Evolutionary conservation across 2,797 vertebrate genomes (phyloP), one percentile per base, ranked within the genome.

Genomic region (Cryptoblepharus egeriae): DNA sequence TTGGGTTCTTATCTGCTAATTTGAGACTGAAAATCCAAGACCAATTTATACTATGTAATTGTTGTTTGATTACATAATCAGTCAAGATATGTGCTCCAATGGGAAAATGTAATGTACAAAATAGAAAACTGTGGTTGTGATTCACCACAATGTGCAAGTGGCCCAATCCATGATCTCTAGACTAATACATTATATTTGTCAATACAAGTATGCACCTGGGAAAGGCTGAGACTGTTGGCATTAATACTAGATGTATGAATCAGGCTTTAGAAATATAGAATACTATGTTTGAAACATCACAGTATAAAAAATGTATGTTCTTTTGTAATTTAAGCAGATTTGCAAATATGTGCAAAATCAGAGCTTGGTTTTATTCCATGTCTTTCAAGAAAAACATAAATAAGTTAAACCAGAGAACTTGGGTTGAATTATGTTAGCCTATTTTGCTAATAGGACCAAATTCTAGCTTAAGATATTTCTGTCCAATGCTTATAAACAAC

Each of bases 1-100:
- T 83, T 73, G 28, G 77, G 85, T 35, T 1, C 57, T 86, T 90
- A 57, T 2, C 3, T 32, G 32, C 32, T 79, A 8, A 24, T 42
- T 79, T 35, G 12, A 11, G 12, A 60, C 57, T 57, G 28, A 57
- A 37, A n/a, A 37, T n/a, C 15, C 26, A 11, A 26, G 30, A 18
- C 32, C 9, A 32, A 42, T 69, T 70, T 28, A 57, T 70, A 30
- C 58, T 9, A 45, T 79, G 57, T 60, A 30, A 58, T 70, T 52
- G 49, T 52, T 52, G 49, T 52, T 52, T 3, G 18, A 4, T 52
- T 13, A 52, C 49, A 52, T 15, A 52, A 16, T 8, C 49, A 52
- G 49, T 28, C 74, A 8, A 45, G 28, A 37, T 63, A 8, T 22
- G 7, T 42, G 37, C 26, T 30, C 37, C 32, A 22, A 26, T 55